phyloP scores from a whole-genome alignment of 1,140 invertebrate genomes.

The Caenorhabditis briggsae region DNA sequence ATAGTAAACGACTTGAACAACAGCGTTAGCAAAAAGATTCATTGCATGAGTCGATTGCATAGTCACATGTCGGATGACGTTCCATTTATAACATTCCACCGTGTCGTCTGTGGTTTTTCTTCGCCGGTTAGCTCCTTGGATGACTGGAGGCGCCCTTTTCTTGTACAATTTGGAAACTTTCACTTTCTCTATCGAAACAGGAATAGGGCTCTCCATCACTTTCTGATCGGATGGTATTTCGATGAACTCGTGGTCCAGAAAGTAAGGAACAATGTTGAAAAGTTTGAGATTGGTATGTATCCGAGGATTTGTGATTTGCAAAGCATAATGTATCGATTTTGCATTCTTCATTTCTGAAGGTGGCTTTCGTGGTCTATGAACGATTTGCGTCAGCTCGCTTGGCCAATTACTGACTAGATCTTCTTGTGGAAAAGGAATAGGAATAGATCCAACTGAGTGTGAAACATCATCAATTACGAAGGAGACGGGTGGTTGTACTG shows the following conservation, averaged over 20 bases:
- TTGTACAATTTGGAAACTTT: conserved; percentile 38
- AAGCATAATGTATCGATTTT: conserved; percentile 23
- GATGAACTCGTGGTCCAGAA: background rate
- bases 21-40: conserved; percentile 27
- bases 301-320: background rate
- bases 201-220: background rate
- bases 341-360: background rate
- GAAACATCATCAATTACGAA: conserved; percentile 24
- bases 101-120: background rate
- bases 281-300: background rate
- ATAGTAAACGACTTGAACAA: conserved; percentile 26
- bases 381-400: background rate
- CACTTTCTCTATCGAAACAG: background rate
- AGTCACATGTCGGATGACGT: conserved; percentile 8
- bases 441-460: conserved; percentile 19
- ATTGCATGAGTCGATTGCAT: conserved; percentile 30
- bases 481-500: background rate
- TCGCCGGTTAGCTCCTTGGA: background rate
- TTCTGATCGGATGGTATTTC: background rate
- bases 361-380: conserved; percentile 7
- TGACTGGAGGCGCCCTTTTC: background rate
- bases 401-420: conserved; percentile 17
- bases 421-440: background rate
- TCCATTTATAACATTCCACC: conserved; percentile 2
- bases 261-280: conserved; percentile 23